Evolutionary conservation across 2,113 vertebrate genomes (phyloP).

Genomic region (Aptenodytes patagonicus): DNA sequence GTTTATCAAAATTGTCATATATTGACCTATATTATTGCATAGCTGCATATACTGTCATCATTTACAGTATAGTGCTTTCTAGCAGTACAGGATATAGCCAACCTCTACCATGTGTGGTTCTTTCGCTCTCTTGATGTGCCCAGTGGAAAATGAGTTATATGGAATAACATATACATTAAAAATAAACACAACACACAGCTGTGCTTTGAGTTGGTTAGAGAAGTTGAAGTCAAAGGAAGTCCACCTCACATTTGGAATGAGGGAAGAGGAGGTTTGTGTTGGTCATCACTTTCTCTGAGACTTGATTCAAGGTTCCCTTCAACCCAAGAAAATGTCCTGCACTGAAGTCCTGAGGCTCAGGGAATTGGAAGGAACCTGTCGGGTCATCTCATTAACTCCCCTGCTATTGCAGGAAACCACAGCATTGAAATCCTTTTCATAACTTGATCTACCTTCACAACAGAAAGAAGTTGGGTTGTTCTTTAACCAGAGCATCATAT

Average conservation of each 20-base stretch:
- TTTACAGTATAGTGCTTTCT: neutral
- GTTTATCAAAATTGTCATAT: neutral
- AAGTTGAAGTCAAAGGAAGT: neutral
- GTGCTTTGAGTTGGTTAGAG: neutral
- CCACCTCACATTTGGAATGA: neutral
- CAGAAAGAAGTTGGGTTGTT: neutral
- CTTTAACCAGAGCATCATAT: neutral
- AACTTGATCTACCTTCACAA: neutral
- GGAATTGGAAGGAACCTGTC: neutral
- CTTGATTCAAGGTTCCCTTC: neutral
- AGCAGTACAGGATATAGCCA: neutral
- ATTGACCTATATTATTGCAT: neutral
- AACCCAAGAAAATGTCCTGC: neutral
- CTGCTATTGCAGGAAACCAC: neutral
- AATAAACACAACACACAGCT: neutral
- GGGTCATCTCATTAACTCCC: neutral
- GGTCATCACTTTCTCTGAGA: neutral
- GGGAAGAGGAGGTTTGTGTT: neutral
- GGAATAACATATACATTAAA: neutral
- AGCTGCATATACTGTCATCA: neutral
- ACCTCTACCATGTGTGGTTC: accelerated
- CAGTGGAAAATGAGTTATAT: neutral
- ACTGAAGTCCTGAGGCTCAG: neutral
- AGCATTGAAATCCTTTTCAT: neutral
- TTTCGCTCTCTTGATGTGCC: neutral